These are phyloP conservation scores for Neomonachus schauinslandi DNA, from an alignment of 2,113 vertebrate genomes.

Conservation along the genomic window DNA sequence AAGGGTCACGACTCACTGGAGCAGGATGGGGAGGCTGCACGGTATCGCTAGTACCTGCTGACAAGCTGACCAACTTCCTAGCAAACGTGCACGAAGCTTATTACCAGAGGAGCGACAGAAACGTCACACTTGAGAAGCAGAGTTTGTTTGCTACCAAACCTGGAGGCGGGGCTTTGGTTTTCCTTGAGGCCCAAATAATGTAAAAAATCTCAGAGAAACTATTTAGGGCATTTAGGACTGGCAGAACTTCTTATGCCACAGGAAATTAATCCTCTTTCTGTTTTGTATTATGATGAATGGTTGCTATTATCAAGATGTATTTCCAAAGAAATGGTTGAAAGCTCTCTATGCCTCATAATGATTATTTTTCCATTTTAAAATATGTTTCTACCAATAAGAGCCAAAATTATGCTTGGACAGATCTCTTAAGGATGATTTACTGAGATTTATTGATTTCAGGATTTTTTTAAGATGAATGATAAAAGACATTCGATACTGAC, in stretches of 20 bases:
- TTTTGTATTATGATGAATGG: conserved; percentile 77
- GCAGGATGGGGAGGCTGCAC: conserved; percentile 99
- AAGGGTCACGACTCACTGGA: conserved; percentile 96
- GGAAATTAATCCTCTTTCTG: conserved; percentile 81
- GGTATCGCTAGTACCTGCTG: conserved; percentile 95
- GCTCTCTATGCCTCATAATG: conserved; percentile 68
- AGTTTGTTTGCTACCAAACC: conserved; percentile 95
- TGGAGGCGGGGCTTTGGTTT: conserved; percentile 93
- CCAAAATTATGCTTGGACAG: conserved; percentile 55
- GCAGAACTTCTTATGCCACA: conserved; percentile 81
- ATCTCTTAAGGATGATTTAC: conserved; percentile 68
- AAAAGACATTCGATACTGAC: conserved; percentile 47
- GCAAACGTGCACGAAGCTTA: conserved; percentile 90
- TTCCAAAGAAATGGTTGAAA: conserved; percentile 79
- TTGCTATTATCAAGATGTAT: conserved; percentile 82
- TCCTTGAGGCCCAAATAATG: conserved; percentile 89
- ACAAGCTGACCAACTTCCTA: conserved; percentile 91
- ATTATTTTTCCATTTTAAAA: conserved; percentile 72
- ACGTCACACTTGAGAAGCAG: conserved; percentile 85
- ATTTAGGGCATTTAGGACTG: conserved; percentile 80
- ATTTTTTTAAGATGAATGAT: conserved; percentile 70
- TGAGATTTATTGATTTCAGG: conserved; percentile 51
- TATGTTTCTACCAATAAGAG: conserved; percentile 59
- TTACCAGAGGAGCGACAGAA: conserved; percentile 86
- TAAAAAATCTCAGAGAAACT: conserved; percentile 81